These are phyloP conservation scores for Yasuhikotakia modesta DNA, from an alignment of 2,797 vertebrate genomes.

Conservation along the genomic window DNA sequence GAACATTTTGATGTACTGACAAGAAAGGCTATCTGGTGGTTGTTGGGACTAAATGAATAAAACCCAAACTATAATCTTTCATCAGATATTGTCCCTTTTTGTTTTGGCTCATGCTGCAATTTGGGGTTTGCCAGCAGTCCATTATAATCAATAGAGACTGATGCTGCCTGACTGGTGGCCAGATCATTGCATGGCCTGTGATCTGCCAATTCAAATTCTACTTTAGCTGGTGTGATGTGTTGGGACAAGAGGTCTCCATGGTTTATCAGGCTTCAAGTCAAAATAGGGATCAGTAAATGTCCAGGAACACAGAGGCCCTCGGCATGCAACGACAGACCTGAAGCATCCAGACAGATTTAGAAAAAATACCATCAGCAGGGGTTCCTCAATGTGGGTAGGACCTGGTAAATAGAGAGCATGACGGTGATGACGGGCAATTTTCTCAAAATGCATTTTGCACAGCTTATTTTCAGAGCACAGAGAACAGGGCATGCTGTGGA, in stretches of 20 bases:
- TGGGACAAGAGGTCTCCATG: slow-evolving; percentile 83
- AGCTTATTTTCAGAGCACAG: slow-evolving; percentile 76
- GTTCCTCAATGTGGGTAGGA: slow-evolving; percentile 77
- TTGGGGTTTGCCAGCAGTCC: slow-evolving; percentile 61
- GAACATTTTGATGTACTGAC: slow-evolving; percentile 5
- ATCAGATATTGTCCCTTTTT: slow-evolving; percentile 60
- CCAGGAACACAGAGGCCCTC: slow-evolving; percentile 79
- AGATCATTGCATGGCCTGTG: slow-evolving; percentile 75
- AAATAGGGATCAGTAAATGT: slow-evolving; percentile 67
- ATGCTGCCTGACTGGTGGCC: slow-evolving; percentile 78
- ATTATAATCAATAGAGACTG: slow-evolving; percentile 75
- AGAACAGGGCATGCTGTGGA: slow-evolving; percentile 58
- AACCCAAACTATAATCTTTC: slow-evolving; percentile 64
- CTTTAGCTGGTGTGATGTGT: slow-evolving; percentile 74
- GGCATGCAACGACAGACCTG: slow-evolving; percentile 87
- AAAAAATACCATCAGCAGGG: slow-evolving; percentile 80
- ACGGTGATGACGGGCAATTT: slow-evolving; percentile 75
- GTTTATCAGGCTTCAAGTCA: slow-evolving; percentile 88
- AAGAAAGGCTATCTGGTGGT: neutral
- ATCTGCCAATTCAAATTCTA: slow-evolving; percentile 84
- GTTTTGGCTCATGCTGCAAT: slow-evolving; percentile 40
- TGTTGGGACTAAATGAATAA: slow-evolving; percentile 1
- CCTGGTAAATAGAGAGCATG: slow-evolving; percentile 75
- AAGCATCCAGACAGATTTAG: slow-evolving; percentile 94
- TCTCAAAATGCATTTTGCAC: slow-evolving; percentile 85